These are phyloP conservation scores for Platycheirus albimanus DNA, from an alignment of 2,888 invertebrate genomes.

Conservation along the genomic window DNA sequence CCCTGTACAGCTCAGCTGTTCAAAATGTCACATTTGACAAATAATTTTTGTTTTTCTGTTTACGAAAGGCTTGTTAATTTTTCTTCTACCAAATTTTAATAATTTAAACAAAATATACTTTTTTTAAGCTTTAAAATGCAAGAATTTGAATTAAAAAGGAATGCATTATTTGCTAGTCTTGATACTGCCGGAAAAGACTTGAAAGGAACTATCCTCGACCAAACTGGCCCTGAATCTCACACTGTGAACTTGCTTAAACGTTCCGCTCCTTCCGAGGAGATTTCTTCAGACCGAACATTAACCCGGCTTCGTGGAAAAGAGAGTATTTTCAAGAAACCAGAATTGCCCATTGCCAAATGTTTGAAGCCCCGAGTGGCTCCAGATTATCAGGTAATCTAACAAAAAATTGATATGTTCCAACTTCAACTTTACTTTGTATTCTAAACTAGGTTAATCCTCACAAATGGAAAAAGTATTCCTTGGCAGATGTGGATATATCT, in stretches of 20 bases:
- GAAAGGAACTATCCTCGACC: slow-evolving; percentile 82
- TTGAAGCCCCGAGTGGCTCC: slow-evolving; percentile 83
- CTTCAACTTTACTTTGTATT: neutral
- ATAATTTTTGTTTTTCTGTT: neutral
- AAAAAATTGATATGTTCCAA: neutral
- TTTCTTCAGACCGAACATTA: slow-evolving; percentile 74
- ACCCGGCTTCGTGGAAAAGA: slow-evolving; percentile 84
- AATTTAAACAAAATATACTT: too few species aligned
- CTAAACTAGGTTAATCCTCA: slow-evolving; percentile 88
- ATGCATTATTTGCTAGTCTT: slow-evolving; percentile 87
- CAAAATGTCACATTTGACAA: neutral
- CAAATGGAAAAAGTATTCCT: slow-evolving; percentile 91
- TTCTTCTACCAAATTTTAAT: too few species aligned
- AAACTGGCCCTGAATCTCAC: slow-evolving; percentile 76
- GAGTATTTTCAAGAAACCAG: slow-evolving; percentile 91
- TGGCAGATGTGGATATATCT: slow-evolving; percentile 92
- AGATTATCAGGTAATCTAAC: slow-evolving; percentile 81
- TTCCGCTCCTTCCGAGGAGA: slow-evolving; percentile 77
- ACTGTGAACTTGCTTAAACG: slow-evolving; percentile 81
- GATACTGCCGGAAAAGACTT: slow-evolving; percentile 85
- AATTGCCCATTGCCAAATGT: slow-evolving; percentile 86
- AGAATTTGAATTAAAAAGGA: slow-evolving; percentile 85
- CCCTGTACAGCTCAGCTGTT: neutral
- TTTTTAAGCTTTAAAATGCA: slow-evolving; percentile 76
- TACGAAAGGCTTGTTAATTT: too few species aligned